Evolutionary conservation across 2,113 vertebrate genomes (phyloP).

Genomic region (Tragulus kanchil): DNA sequence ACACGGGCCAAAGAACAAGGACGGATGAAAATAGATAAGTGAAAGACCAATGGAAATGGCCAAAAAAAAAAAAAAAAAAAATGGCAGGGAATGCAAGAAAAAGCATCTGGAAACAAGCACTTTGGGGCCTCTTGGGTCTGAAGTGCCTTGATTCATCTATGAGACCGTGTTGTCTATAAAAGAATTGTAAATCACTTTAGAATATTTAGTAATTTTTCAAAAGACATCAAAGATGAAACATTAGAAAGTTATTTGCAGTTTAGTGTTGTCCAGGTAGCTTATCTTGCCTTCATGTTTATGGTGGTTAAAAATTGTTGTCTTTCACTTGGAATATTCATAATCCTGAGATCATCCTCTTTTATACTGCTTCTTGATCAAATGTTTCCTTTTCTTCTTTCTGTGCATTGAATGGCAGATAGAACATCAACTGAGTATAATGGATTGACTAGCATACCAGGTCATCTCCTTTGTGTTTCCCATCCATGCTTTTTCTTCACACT

Average conservation of each 20-base stretch:
- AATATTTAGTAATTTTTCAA: background rate
- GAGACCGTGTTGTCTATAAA: background rate
- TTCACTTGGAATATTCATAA: slow-evolving; percentile 39
- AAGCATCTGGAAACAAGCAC: background rate
- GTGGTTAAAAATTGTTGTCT: background rate
- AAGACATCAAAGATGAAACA: background rate
- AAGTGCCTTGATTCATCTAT: background rate
- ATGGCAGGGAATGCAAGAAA: background rate
- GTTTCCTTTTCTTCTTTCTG: background rate
- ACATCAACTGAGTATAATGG: background rate
- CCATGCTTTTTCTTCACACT: background rate
- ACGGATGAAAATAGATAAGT: no score
- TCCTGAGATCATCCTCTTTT: background rate
- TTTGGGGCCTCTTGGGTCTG: background rate
- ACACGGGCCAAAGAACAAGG: no score
- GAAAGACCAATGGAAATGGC: no score
- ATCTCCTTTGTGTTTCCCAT: background rate
- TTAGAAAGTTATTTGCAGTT: background rate
- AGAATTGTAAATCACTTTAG: background rate
- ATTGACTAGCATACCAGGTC: background rate
- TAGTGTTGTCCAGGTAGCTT: background rate
- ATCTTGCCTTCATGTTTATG: background rate
- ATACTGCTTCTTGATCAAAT: background rate
- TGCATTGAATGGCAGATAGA: background rate
- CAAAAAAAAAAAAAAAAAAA: background rate